Evolutionary conservation across 1,140 invertebrate species (phyloP), one percentile per base, ranked within the genome.

Genomic region (Drosophila equinoxialis): DNA sequence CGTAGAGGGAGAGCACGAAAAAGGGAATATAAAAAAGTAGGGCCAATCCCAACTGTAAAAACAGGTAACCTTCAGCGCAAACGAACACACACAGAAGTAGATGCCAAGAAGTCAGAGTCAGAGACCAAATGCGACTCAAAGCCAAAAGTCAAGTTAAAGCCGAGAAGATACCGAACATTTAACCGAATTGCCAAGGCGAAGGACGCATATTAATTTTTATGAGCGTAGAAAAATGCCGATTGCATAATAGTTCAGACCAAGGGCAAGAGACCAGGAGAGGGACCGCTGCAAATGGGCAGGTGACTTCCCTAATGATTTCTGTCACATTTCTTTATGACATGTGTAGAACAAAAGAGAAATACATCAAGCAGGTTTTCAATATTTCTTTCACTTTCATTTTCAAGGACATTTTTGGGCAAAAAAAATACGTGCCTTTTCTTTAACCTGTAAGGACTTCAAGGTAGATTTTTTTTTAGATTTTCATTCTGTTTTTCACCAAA

Each of bases 131-230:
- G 77, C 81, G 77, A 68, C 30, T 76, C 68, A 65, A 84, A 87
- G 80, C 74, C 84, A 89, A 87, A 87, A 87, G 84, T 89, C 83
- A 51, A 51, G 45, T 51, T 51, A 51, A 51, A 51, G 45, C 45
- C 45, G 17, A 51, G 45, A 51, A 51, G 17, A 51, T 51, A 17
- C 57, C 33, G 57, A 17, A 39, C 57, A 59, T 59, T 59, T 59
- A 20, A 20, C 75, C 70, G 83, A 87, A 87, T 87, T 80, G 79
- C 71, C 77, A 68, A 63, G 65, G 74, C 83, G 82, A 91, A 91
- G 90, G 90, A 81, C 90, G 83, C 73, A 91, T 91, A 91, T 90
- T 91, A 91, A 91, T 91, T 89, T 91, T 91, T 91, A 91, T 91
- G 76, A 57, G 70, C 90, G 66, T 91, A 78, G 70, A 79, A 81